These are phyloP conservation scores for Gymnopithys bicolor DNA, from an alignment of 2,797 vertebrate genomes.

Conservation along the genomic window DNA sequence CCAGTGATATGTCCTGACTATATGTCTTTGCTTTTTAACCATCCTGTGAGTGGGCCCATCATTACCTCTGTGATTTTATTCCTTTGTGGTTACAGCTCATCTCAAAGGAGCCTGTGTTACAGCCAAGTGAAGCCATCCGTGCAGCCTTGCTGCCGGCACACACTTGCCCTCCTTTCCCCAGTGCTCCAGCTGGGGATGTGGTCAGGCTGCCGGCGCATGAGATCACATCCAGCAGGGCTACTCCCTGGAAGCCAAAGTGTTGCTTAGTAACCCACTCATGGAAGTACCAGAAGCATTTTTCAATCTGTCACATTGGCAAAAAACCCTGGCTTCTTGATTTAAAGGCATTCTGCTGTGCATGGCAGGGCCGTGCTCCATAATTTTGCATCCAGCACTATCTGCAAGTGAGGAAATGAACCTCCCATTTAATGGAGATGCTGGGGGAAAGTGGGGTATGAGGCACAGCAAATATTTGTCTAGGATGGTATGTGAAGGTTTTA, in stretches of 20 bases:
- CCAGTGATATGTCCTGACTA: fast-evolving
- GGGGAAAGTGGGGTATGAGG: not conserved
- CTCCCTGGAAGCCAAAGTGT: slow-evolving; percentile 71
- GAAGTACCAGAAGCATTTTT: slow-evolving; percentile 69
- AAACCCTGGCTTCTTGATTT: slow-evolving; percentile 62
- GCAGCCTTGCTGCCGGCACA: not conserved
- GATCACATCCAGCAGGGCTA: slow-evolving; percentile 53
- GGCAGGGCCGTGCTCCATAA: slow-evolving; percentile 50
- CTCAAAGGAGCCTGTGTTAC: not conserved
- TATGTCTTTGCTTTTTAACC: not conserved
- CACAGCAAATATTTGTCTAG: not conserved
- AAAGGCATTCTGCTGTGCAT: slow-evolving; percentile 39
- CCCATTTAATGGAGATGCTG: not conserved
- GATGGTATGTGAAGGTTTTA: not conserved
- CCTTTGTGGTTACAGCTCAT: not conserved
- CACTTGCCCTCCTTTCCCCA: not conserved
- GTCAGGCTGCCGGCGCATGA: slow-evolving; percentile 45
- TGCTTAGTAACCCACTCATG: slow-evolving; percentile 69
- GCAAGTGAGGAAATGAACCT: not conserved
- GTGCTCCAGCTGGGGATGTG: slow-evolving; percentile 47
- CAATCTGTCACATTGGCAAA: slow-evolving; percentile 64
- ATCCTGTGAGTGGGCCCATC: fast-evolving
- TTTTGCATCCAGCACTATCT: slow-evolving; percentile 14
- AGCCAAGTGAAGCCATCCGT: not conserved
- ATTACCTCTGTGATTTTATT: not conserved